Conservation (phyloP, 2,113 vertebrate species). For the Capreolus pygargus region DNA sequence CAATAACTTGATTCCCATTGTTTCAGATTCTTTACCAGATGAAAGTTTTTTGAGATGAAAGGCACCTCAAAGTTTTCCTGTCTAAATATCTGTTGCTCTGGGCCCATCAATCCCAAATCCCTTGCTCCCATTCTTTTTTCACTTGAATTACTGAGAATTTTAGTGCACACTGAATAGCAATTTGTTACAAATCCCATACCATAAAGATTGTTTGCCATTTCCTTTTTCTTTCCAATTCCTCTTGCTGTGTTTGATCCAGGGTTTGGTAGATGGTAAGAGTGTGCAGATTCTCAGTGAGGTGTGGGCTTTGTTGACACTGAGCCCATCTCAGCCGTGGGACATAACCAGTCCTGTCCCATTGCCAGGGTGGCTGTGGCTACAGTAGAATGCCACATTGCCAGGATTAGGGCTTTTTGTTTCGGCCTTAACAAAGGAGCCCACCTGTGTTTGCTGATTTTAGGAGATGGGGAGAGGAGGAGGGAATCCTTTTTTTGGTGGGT, state of each 20-base stretch:
- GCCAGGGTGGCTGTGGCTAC: neutral
- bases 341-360: neutral
- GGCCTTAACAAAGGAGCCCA: neutral
- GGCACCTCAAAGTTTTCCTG: neutral
- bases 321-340: neutral
- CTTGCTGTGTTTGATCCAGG: neutral
- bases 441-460: neutral
- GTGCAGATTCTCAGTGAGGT: neutral
- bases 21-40: constrained; percentile 13
- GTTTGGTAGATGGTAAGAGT: neutral
- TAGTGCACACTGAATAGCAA: neutral
- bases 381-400: neutral
- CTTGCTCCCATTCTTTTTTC: neutral
- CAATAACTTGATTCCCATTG: neutral
- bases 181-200: neutral
- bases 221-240: neutral
- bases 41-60: neutral
- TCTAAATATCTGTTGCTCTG: neutral
- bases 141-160: constrained; percentile 34
- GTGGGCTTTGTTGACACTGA: neutral
- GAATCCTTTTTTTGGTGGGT: neutral
- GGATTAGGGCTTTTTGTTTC: neutral
- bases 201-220: neutral
- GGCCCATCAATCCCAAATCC: neutral
- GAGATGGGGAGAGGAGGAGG: neutral